Evolutionary conservation across 2,113 vertebrate genomes (phyloP), one percentile per base, ranked within the genome.

Genomic region (Vidua chalybeata): DNA sequence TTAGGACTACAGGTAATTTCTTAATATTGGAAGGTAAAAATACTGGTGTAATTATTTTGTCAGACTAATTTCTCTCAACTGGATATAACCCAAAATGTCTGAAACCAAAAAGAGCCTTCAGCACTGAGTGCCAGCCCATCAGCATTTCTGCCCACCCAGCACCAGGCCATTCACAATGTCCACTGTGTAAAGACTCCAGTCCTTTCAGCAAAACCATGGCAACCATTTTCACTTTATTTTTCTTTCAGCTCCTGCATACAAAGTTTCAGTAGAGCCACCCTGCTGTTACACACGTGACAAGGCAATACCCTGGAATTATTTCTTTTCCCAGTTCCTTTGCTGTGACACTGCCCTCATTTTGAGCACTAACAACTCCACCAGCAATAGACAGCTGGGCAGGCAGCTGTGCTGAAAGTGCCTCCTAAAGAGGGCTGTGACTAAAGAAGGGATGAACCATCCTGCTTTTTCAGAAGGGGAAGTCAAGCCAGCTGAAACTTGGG

Each of bases 51-150:
- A 78, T 75, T 77, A 49, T n/a, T 78, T 55, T 30, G 13, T 48
- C 62, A 55, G 56, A 55, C 30, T 51, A 26, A 67, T 82, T 81
- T 72, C 31, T 58, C 66, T 62, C 69, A 39, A n/a, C 15, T n/a
- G 30, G 24, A 37, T 63, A 13, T 1, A 62, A 84, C 37, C 54
- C 73, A 45, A 41, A 51, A 72, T 5, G 6, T 43, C 30, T 8
- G 28, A 72, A 49, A 79, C 39, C 35, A 79, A 41, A 22, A 58
- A n/a, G 52, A 61, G 37, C 15, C 41, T 14, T 48, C 30, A 45
- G 20, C 3, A 6, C 0, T 9, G 71, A 52, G 28, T 1, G 10
- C 48, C 1, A 2, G 14, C 9, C 27, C 43, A 7, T 1, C 16
- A 45, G 55, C 28, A 15, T 6, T 26, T 5, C 26, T 27, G 63